These are phyloP conservation scores for Lipotes vexillifer DNA, from an alignment of 2,113 vertebrate genomes.

Conservation along the genomic window DNA sequence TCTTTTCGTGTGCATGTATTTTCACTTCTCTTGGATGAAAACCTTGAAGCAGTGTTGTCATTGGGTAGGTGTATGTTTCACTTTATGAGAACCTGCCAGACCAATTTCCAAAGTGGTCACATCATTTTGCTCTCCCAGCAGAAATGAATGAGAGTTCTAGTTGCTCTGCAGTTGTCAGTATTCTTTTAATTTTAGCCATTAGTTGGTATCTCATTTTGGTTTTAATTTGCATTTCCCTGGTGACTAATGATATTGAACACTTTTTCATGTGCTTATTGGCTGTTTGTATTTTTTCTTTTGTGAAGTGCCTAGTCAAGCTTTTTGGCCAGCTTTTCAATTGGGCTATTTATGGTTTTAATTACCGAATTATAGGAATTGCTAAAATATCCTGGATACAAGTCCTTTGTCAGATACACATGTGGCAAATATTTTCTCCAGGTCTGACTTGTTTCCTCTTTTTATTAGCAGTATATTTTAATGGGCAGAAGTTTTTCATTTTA, in stretches of 20 bases:
- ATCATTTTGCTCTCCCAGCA: background rate
- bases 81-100: background rate
- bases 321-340: background rate
- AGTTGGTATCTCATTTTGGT: background rate
- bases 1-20: background rate
- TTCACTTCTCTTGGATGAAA: slow-evolving; percentile 3
- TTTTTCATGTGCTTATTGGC: background rate
- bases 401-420: background rate
- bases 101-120: background rate
- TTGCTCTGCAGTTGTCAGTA: background rate
- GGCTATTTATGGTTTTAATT: background rate
- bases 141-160: background rate
- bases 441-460: background rate
- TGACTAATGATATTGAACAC: background rate
- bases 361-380: background rate
- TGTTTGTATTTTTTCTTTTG: slow-evolving; percentile 2
- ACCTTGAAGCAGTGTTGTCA: background rate
- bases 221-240: background rate
- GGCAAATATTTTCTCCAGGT: background rate
- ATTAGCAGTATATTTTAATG: background rate
- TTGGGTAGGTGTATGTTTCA: background rate
- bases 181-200: background rate
- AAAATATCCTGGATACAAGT: background rate
- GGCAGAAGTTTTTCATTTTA: background rate
- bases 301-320: background rate